Percentiles rank a stretch among this genome's conserved stretches.
Evolutionary conservation across 2,797 vertebrate genomes (phyloP).

Genomic region (Myiothlypis coronata): DNA sequence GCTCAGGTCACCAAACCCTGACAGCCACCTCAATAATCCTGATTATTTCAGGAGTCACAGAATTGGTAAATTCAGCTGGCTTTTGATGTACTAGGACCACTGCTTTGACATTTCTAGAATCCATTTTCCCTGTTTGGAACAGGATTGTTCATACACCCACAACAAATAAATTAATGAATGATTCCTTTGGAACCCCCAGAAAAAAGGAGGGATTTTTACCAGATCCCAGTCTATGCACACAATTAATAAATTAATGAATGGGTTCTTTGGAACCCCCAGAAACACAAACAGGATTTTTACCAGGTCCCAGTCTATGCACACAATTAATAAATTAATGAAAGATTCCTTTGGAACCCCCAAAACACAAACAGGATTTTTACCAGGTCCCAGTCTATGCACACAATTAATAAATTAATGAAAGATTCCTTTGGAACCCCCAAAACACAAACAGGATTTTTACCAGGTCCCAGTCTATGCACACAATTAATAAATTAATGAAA

Average conservation of each 20-base stretch:
- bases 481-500: too few species aligned
- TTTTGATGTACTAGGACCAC: too few species aligned
- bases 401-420: background rate
- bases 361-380: conserved; percentile 70
- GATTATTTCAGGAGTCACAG: rapidly evolving
- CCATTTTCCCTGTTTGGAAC: background rate
- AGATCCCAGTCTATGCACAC: conserved; percentile 87
- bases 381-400: conserved; percentile 95
- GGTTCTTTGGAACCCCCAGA: background rate
- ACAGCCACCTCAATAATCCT: background rate
- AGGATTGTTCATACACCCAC: rapidly evolving
- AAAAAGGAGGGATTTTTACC: conserved; percentile 75
- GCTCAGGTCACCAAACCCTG: background rate
- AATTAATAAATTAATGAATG: background rate
- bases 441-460: conserved; percentile 71
- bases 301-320: conserved; percentile 88
- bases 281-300: conserved; percentile 71
- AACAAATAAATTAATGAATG: background rate
- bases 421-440: background rate
- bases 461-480: conserved; percentile 99
- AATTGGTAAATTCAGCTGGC: background rate
- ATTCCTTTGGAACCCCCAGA: background rate
- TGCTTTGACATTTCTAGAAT: background rate
- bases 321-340: background rate
- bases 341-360: background rate